These are phyloP conservation scores for Steatornis caripensis DNA, from an alignment of 2,113 vertebrate genomes.

Conservation along the genomic window DNA sequence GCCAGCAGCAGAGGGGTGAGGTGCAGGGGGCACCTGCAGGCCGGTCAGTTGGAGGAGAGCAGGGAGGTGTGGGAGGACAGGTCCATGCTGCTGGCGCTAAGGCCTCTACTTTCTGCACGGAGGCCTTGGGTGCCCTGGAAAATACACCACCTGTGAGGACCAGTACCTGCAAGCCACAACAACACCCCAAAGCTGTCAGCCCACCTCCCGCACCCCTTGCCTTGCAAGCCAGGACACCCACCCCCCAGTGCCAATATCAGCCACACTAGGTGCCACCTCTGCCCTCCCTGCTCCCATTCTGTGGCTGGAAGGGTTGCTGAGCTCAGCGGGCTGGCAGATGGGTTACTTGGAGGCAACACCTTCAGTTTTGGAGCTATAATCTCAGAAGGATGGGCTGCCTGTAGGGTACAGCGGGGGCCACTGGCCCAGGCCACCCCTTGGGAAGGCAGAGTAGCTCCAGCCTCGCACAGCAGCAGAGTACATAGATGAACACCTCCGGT, in stretches of 20 bases:
- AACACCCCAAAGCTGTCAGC: accelerated
- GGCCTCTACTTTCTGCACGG: slow-evolving; percentile 52
- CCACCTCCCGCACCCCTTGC: neutral
- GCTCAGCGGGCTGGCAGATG: neutral
- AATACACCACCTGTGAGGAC: neutral
- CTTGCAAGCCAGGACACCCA: neutral
- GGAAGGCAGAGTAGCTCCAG: neutral
- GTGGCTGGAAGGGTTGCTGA: neutral
- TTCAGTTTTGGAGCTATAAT: neutral
- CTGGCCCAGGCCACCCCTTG: too few species aligned
- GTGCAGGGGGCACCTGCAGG: neutral
- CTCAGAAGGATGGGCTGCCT: too few species aligned
- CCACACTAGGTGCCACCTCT: accelerated
- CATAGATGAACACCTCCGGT: accelerated
- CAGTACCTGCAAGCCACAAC: neutral
- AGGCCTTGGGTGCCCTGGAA: slow-evolving; percentile 60
- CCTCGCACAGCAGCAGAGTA: neutral
- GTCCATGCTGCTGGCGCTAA: slow-evolving; percentile 70
- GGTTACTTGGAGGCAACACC: neutral
- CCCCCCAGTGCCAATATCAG: accelerated
- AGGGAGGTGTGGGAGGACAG: slow-evolving; percentile 68
- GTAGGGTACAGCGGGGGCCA: too few species aligned
- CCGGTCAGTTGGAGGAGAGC: slow-evolving; percentile 56
- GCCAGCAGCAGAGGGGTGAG: neutral
- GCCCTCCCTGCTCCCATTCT: neutral